Evolutionary conservation across 2,888 invertebrate genomes (phyloP), one percentile per base, ranked within the genome.

Genomic region (Iphiclides podalirius): DNA sequence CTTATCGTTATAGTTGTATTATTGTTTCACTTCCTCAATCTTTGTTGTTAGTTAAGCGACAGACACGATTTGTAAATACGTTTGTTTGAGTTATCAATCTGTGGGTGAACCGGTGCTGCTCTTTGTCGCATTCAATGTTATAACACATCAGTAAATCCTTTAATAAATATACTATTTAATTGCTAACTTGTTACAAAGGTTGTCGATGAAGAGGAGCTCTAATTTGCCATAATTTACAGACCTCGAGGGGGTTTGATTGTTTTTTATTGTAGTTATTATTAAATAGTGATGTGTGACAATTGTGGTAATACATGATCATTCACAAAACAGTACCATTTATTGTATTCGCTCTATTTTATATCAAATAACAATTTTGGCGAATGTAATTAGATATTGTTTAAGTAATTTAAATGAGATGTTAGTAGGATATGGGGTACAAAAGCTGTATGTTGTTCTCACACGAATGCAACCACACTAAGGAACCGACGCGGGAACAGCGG

Each of bases 51-150:
- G 1, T 14, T 17, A 4, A 34, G 20, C 35, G 15, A 23, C 35
- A 23, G 43, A 43, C 34, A 34, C 43, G 12, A 26, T 26, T 26
- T 43, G 43, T 43, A 43, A 35, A 43, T 43, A 43, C 8, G 35
- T 35, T 43, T 35, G 35, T 26, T 36, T 36, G 35, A 43, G 20
- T 43, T 40, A 28, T 14, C 15, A 43, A 15, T 26, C 1, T 11
- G 11, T 26, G 7, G 23, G 20, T 15, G 6, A 43, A 23, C 26
- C 20, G 20, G 15, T 26, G 23, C 43, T 26, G 26, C 26, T 43
- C 35, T 43, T 20, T 36, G 34, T n/a, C 12, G 9, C 33, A 9
- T 31, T 11, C 12, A 9, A 11, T 36, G 11, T 1, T n/a, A n/a
- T n/a, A n/a, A n/a, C n/a, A n/a, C n/a, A n/a, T n/a, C n/a, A n/a